Base-by-base conservation (phyloP, 2,797 vertebrate genomes). In the Masticophis lateralis region DNA sequence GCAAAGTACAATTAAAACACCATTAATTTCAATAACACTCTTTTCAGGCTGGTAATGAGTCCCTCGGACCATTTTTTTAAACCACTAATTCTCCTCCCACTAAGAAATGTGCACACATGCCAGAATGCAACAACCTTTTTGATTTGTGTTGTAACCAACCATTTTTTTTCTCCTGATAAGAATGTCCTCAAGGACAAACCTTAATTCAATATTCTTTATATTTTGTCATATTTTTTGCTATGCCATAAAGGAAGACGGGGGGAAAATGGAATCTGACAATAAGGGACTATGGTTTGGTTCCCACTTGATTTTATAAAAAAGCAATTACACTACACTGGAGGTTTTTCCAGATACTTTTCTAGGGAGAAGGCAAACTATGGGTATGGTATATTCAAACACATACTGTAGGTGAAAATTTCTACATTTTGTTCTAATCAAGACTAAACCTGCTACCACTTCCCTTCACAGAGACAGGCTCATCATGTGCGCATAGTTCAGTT, bases 1-100 rank as follows among this genome's bases (percentile, higher is more conserved):
- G 92, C 56, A 96, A 20, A 92, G 28, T 74, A 92, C 13, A 96
- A 97, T 96, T 97, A 95, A 97, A 97, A 96, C 92, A 90, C 0
- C 88, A 95, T 96, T 96, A 90, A 96, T 97, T 97, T 95, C 74
- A 96, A 59, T 95, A 96, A 94, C 79, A 91, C 5, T 20, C 1
- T 93, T 93, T 96, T 96, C 66, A 94, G 32, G 4, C n/a, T 91
- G 43, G 89, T 91, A 92, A 93, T 91, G 37, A 18, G 0, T 66
- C 57, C 28, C 63, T 95, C 83, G 2, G 0, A 60, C n/a, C 22
- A 0, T 91, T 93, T 97, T 97, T 96, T 92, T 57, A 95, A 94
- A 91, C 47, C 59, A 32, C 0, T 89, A 95, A 94, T 95, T 97
- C 28, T 90, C 94, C 87, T 92, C 92, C 57, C 27, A 86, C 88